Evolutionary conservation across 2,113 vertebrate species (phyloP).

Genomic region (Geococcyx californianus): DNA sequence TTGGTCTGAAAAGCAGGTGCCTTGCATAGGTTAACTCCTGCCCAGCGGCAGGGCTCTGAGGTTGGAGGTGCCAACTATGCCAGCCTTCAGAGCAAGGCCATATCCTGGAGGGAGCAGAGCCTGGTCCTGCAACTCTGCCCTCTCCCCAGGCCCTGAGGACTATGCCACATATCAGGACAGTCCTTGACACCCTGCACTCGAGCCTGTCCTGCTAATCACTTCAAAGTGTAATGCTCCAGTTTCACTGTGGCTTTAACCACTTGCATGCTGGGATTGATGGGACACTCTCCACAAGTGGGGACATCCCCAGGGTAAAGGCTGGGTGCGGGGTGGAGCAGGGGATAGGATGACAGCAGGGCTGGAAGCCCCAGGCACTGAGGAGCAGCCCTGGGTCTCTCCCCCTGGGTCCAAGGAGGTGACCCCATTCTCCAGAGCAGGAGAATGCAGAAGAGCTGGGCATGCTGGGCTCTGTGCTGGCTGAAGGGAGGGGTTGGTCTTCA

Average conservation of each 20-base stretch:
- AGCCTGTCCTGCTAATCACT: background rate
- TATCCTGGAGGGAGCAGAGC: background rate
- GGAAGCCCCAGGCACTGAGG: background rate
- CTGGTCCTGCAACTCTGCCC: background rate
- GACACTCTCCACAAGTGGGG: background rate
- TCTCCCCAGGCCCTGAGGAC: background rate
- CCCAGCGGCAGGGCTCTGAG: background rate
- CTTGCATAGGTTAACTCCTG: background rate
- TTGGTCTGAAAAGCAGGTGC: background rate
- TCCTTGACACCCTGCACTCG: background rate
- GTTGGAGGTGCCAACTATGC: background rate
- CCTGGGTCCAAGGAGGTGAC: background rate
- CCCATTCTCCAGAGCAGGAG: background rate
- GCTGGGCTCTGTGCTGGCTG: background rate
- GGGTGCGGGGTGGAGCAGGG: background rate
- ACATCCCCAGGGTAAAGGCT: background rate
- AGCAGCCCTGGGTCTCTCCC: background rate
- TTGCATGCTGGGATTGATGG: background rate
- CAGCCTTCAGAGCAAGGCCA: background rate
- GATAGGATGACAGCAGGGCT: background rate
- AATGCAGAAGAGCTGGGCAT: background rate
- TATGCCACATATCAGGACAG: accelerated
- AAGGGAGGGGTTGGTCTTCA: conserved; percentile 22
- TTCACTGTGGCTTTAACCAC: background rate
- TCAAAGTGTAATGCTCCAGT: background rate